These are phyloP conservation scores for Vimba vimba DNA, from an alignment of 2,113 vertebrate genomes.

Conservation along the genomic window DNA sequence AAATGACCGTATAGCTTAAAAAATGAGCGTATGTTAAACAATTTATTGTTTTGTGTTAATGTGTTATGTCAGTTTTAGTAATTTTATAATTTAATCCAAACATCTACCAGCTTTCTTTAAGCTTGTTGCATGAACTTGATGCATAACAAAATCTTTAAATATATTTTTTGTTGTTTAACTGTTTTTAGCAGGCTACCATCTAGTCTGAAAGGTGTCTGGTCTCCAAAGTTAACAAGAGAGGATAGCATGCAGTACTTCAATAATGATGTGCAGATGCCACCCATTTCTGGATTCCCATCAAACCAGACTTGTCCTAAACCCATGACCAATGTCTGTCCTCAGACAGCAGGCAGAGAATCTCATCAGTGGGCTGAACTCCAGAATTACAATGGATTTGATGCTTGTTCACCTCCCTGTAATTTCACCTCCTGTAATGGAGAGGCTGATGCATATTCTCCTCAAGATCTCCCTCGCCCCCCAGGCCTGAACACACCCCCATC, in stretches of 20 bases:
- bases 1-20: background rate
- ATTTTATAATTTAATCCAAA: background rate
- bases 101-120: background rate
- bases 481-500: conserved; percentile 60
- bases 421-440: conserved; percentile 61
- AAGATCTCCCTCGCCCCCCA: conserved; percentile 63
- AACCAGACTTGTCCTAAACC: conserved; percentile 75
- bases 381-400: conserved; percentile 54
- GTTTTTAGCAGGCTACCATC: conserved; percentile 76
- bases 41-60: background rate
- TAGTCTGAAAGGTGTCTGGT: conserved; percentile 81
- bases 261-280: conserved; percentile 76
- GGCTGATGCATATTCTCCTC: conserved; percentile 47
- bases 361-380: conserved; percentile 57
- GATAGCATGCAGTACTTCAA: conserved; percentile 75
- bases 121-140: background rate
- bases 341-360: conserved; percentile 65
- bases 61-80: background rate
- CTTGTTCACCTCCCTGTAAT: conserved; percentile 60
- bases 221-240: conserved; percentile 73
- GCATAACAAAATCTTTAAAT: too few relatives aligned
- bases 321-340: conserved; percentile 71
- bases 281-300: conserved; percentile 68
- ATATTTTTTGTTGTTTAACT: background rate
- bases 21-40: background rate